Percentiles rank a stretch among this genome's conserved stretches.
Evolutionary conservation across 2,888 invertebrate genomes (phyloP).

Genomic region (Heliconius aoede): DNA sequence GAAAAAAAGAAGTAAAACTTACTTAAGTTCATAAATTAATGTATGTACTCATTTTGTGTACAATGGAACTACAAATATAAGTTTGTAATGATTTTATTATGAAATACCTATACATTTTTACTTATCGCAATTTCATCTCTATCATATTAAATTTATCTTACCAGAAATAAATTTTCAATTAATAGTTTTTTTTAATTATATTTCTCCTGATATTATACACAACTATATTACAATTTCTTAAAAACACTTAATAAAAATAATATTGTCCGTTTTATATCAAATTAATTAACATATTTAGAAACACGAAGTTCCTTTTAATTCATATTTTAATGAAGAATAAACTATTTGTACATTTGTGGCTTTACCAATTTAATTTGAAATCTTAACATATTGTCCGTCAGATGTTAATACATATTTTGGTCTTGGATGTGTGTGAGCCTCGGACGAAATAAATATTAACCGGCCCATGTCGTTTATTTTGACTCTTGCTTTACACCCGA

Average conservation of each 20-base stretch:
- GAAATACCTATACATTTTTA: no score
- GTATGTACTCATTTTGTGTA: no score
- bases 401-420: slow-evolving; percentile 52
- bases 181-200: background rate
- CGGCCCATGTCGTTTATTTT: slow-evolving; percentile 43
- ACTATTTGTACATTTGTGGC: background rate
- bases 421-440: slow-evolving; percentile 54
- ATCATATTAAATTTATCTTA: no score
- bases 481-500: slow-evolving; percentile 53
- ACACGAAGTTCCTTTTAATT: background rate
- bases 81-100: no score
- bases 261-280: background rate
- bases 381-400: slow-evolving; percentile 49
- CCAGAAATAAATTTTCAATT: background rate
- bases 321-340: background rate
- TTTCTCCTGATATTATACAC: background rate
- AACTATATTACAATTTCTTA: background rate
- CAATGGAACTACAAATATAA: no score
- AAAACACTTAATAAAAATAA: background rate
- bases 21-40: no score
- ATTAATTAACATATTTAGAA: slow-evolving; percentile 6
- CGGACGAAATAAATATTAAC: slow-evolving; percentile 32
- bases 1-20: no score
- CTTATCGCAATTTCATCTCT: no score
- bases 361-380: slow-evolving; percentile 17